Evolutionary conservation across 2,797 vertebrate genomes (phyloP).

Genomic region (Dryobates pubescens): DNA sequence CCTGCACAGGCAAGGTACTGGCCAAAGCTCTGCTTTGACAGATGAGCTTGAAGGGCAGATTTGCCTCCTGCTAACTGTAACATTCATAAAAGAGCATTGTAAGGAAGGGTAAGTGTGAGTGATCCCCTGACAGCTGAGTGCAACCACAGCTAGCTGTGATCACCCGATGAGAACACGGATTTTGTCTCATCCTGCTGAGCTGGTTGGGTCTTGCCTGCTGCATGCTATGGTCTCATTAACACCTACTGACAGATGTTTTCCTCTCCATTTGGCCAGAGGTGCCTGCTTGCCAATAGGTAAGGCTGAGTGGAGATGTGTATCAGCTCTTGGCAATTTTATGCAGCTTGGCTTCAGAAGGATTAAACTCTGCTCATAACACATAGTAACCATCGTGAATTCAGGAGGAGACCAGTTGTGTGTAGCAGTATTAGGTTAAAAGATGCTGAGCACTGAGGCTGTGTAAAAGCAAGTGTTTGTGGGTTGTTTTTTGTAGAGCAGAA

Average conservation of each 20-base stretch:
- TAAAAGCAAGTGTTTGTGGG: not conserved
- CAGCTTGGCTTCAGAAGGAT: not conserved
- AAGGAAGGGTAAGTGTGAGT: not conserved
- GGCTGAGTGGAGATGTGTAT: rapidly evolving
- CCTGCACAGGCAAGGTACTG: not conserved
- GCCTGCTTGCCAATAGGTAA: not conserved
- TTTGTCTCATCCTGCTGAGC: slow-evolving; percentile 38
- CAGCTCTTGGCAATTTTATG: slow-evolving; percentile 12
- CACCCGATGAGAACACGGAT: not conserved
- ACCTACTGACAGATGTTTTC: slow-evolving; percentile 16
- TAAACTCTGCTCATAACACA: not conserved
- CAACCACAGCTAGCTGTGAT: not conserved
- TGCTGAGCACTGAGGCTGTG: not conserved
- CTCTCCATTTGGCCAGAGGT: not conserved
- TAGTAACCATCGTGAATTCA: not conserved
- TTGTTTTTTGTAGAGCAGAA: not conserved
- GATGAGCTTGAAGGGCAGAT: not conserved
- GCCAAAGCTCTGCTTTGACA: not conserved
- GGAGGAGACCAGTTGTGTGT: not conserved
- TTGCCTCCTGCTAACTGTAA: not conserved
- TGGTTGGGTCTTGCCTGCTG: slow-evolving; percentile 29
- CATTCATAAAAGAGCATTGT: not conserved
- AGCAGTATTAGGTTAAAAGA: not conserved
- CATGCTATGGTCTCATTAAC: slow-evolving; percentile 12
- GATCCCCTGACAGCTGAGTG: not conserved